Base-by-base conservation (phyloP, 2,888 invertebrate species). In the Mesopsocus fuscifrons region DNA sequence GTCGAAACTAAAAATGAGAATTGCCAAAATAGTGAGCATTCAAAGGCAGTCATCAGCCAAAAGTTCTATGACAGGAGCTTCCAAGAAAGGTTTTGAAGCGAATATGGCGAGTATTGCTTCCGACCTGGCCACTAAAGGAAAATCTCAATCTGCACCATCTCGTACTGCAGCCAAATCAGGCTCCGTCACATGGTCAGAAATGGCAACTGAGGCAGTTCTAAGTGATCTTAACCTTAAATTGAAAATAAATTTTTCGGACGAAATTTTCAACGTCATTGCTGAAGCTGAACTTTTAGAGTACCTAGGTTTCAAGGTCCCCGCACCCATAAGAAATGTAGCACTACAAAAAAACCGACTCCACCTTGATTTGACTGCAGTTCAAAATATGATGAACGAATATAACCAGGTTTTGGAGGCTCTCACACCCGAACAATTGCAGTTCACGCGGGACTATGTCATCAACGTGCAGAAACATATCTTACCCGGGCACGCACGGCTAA, bases 401-500 rank as follows among this genome's bases (percentile, higher is more conserved):
- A 82, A 81, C 55, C 54, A 55, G 0, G 71, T 77, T 21, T 59
- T 77, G 0, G 59, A 67, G 1, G 72, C 71, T 2, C 64, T 91
- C 42, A 76, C 76, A 22, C 60, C 67, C 8, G 77, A 83, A 0
- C 84, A 72, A 69, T 68, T 77, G 1, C 66, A 73, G 46, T 69
- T 85, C 43, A 61, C 84, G 56, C 74, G 76, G 50, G 68, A 67
- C 11, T 74, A 74, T 49, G 64, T 85, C 1, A 63, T 72, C 50
- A 72, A 78, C 47, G 73, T 79, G 47, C 85, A 87, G 57, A 67
- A 76, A 30, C 68, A 74, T 41, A 75, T 87, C 41, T 71, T 83
- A 52, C 84, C 85, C 2, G 91, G 91, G 0, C 63, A 84, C 1
- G 77, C 76, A 2, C 69, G 88, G 21, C 74, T 87, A 44, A 82